Base-by-base conservation (phyloP, 2,113 vertebrate species). In the Jacana jacana region DNA sequence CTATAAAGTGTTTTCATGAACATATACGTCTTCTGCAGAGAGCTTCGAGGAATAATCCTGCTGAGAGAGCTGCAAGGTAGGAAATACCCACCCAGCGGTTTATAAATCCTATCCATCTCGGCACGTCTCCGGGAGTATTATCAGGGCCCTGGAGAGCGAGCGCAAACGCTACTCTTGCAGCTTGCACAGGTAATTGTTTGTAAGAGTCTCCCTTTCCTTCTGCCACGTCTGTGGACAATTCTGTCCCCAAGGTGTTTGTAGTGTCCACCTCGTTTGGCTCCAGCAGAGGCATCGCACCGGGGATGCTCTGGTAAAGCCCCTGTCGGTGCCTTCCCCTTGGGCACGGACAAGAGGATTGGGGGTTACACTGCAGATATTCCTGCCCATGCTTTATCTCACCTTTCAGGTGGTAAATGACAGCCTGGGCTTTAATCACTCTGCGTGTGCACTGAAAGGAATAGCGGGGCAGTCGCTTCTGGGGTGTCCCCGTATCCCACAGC, bases 1-100 rank as follows among this genome's bases (percentile, higher is more conserved):
- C 80, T 95, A 91, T 95, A 95, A 97, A 97, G 92, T 65, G 83
- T 86, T 94, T 93, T 93, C 90, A 92, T 93, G 92, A 93, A 93
- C 93, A 86, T 86, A 63, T 86, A 95, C 78, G 93, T 96, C 93
- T 93, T 97, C 65, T 86, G 48, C 52, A 72, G 88, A 71, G 73
- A 92, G 90, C 55, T 80, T 75, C 69, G 37, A 87, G 57, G 65
- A 91, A 57, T 91, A 86, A 88, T 24, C 54, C 58, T 63, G 82
- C 77, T 0, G 2, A 92, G 95, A 95, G 79, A 79, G 49, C 82
- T 30, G 58, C 72, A 61, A 19, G 3, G 27, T 57, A 95, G 92
- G 92, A 96, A 94, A 96, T 79, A 90, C 93, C 76, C 65, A 76
- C 81, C 86, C 80, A 28, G 54, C 0, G 2, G 69, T 91, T 95